These are phyloP conservation scores for Chaetodon trifasciatus DNA, from an alignment of 2,797 vertebrate genomes.

Conservation along the genomic window DNA sequence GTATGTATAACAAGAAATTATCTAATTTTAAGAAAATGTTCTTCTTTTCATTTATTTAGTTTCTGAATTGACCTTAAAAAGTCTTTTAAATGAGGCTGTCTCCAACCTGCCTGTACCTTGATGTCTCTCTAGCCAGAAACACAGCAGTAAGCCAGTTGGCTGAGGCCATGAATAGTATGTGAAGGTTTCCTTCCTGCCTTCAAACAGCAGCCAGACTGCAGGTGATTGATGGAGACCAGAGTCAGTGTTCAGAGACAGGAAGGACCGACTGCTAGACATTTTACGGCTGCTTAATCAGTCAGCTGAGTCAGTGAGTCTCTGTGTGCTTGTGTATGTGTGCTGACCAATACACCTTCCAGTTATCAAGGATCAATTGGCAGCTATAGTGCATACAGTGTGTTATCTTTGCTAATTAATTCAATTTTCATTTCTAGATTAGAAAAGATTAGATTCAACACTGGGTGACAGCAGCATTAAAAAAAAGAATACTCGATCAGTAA, in stretches of 20 bases:
- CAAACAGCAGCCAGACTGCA: constrained; percentile 25
- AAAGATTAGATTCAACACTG: neutral
- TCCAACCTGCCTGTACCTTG: neutral
- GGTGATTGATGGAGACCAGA: constrained; percentile 68
- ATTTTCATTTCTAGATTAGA: neutral
- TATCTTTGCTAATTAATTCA: constrained; percentile 2
- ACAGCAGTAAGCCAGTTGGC: constrained; percentile 27
- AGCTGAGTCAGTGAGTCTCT: constrained; percentile 22
- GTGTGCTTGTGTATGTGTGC: constrained; percentile 34
- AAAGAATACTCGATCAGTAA: neutral
- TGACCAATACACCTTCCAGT: constrained; percentile 56
- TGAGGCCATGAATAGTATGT: constrained; percentile 35
- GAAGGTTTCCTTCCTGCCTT: constrained; percentile 56
- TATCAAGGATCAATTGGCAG: constrained; percentile 62
- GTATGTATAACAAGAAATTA: neutral
- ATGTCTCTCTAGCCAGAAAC: constrained; percentile 16
- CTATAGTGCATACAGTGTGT: constrained; percentile 2
- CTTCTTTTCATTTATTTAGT: neutral
- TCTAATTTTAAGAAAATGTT: neutral
- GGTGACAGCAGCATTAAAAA: neutral
- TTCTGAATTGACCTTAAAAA: constrained; percentile 22
- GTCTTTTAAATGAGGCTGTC: constrained; percentile 28
- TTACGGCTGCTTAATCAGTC: constrained; percentile 70
- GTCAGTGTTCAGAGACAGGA: constrained; percentile 43
- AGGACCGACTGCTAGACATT: constrained; percentile 51